Conservation (phyloP, 2,888 invertebrate genomes). For the Myopa tessellatipennis region DNA sequence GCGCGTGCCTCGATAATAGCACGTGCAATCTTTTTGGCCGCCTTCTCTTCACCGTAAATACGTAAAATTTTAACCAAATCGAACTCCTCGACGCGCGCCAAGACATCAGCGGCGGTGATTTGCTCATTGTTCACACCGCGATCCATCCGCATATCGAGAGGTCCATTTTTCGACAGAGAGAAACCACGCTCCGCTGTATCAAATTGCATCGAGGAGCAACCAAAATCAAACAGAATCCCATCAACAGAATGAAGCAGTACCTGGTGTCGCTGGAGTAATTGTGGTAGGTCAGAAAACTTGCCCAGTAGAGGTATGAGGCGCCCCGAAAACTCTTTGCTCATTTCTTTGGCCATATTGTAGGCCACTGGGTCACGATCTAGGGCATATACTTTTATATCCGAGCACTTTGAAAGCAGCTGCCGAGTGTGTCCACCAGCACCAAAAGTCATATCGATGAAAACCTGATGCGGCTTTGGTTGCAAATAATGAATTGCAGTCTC, state of each 20-base stretch:
- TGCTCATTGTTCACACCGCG: conserved; percentile 75
- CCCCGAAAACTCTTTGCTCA: conserved; percentile 76
- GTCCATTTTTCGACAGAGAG: conserved; percentile 85
- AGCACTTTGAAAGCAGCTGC: conserved; percentile 76
- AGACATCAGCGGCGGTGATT: conserved; percentile 88
- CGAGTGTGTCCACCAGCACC: conserved; percentile 92
- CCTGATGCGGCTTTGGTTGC: conserved; percentile 73
- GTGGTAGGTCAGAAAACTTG: conserved; percentile 86
- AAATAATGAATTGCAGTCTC: conserved; percentile 78
- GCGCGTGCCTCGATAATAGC: conserved; percentile 87
- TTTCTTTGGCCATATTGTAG: conserved; percentile 74
- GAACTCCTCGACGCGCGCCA: conserved; percentile 81
- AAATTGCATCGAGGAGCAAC: conserved; percentile 96
- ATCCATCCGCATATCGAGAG: conserved; percentile 97
- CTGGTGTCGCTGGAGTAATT: conserved; percentile 72
- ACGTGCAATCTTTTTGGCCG: conserved; percentile 86
- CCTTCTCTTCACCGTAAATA: conserved; percentile 91
- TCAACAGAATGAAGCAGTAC: conserved; percentile 79
- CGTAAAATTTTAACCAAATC: conserved; percentile 88
- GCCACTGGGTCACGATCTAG: conserved; percentile 91
- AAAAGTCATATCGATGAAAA: conserved; percentile 94
- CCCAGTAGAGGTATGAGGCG: conserved; percentile 85
- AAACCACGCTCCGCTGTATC: conserved; percentile 87
- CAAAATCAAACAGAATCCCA: conserved; percentile 91
- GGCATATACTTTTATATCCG: conserved; percentile 78